Base-by-base conservation (phyloP, 2,113 vertebrate genomes). In the Aegypius monachus region DNA sequence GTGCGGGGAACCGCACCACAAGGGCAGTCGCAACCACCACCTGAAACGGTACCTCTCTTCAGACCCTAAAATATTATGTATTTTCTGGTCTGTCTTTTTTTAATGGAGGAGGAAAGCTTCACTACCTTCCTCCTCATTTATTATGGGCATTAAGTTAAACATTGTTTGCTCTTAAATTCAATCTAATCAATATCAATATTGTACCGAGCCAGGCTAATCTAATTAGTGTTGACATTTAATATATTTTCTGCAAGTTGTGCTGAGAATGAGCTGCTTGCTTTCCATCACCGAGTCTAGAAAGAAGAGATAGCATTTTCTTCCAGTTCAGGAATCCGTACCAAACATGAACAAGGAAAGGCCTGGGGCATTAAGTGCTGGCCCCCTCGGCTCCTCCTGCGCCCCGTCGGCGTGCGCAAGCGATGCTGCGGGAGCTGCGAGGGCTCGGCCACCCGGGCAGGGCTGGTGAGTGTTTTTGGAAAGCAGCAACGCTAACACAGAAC, bases 171-270 rank as follows among this genome's bases (percentile, higher is more conserved):
- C 81, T 85, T 66, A 15, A 88, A 72, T 52, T 53, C 84, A 34
- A 18, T 38, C 67, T 93, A 91, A 97, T 96, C 94, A 97, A 92
- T 97, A 97, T 87, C 72, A 93, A 61, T 59, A 52, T 10, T 88
- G 68, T 21, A 31, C 95, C 43, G 65, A 82, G 70, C 81, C 95
- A 95, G 81, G 75, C 91, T 94, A 83, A 96, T 47, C 74, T 62
- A 63, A 89, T 97, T 93, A 95, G 58, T 59, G 89, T 56, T 15
- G 3, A 89, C 86, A 94, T 93, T 97, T 86, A 59, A 95, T 91
- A 29, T 89, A 58, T 96, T 93, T 73, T 70, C 85, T 92, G 79
- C 21, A 52, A 77, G 25, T 74, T 81, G 71, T 13, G 59, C 78
- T 63, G 80, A 53, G 75, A 93, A 78, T 21, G 50, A 92, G 38